Conservation (phyloP, 2,113 vertebrate genomes). For the Anoplopoma fimbria region DNA sequence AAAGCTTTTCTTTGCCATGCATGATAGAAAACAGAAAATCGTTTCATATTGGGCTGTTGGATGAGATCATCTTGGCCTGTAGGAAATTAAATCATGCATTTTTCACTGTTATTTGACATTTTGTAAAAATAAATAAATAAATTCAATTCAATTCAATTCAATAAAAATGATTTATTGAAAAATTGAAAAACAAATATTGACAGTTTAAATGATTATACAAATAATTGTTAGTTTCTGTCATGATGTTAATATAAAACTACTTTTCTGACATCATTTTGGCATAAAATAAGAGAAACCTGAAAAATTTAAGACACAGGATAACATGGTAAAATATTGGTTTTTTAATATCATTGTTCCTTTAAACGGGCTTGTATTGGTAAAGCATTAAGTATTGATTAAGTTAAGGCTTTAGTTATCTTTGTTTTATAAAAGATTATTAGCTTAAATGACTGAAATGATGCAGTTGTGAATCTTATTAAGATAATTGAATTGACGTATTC, state of each 20-base stretch:
- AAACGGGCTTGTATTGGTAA: background rate
- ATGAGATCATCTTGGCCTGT: background rate
- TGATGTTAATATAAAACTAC: background rate
- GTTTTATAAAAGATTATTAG: background rate
- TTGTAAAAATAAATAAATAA: no score
- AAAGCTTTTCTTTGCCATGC: background rate
- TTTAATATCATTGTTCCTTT: background rate
- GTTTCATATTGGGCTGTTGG: background rate
- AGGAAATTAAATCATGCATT: background rate
- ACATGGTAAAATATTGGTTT: background rate
- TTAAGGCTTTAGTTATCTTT: background rate
- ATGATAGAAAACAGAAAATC: background rate
- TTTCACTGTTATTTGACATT: background rate
- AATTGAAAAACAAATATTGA: no score
- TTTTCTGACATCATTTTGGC: background rate
- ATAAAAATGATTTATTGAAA: background rate
- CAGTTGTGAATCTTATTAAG: background rate
- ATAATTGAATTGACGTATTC: background rate
- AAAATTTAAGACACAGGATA: background rate
- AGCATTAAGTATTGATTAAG: background rate
- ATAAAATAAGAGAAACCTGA: background rate
- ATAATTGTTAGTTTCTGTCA: background rate
- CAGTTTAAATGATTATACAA: background rate
- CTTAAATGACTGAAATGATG: background rate
- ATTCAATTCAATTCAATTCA: no score